These are phyloP conservation scores for Pelmatolapia mariae DNA, from an alignment of 2,113 vertebrate genomes.

Conservation along the genomic window DNA sequence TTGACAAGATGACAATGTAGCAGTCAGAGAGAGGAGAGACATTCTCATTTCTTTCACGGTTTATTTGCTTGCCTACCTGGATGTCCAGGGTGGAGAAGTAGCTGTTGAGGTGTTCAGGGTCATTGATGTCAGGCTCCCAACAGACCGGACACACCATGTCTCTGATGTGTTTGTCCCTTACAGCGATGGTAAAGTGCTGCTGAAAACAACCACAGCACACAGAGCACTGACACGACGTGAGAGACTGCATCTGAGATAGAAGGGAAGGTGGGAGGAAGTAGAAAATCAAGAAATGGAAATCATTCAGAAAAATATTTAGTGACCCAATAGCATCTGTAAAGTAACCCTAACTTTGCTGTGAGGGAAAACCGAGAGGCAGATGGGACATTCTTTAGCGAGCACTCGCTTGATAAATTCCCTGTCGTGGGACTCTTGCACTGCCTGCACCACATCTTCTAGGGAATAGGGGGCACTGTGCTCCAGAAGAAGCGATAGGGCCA, in stretches of 20 bases:
- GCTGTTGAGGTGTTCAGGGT: conserved; percentile 81
- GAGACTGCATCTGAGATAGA: conserved; percentile 80
- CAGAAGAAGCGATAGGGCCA: conserved; percentile 75
- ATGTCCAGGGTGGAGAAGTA: conserved; percentile 90
- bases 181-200: conserved; percentile 84
- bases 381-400: conserved; percentile 83
- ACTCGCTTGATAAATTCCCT: conserved; percentile 82
- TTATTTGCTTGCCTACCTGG: conserved; percentile 66
- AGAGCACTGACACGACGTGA: conserved; percentile 87
- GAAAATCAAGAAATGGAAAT: background rate
- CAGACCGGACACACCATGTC: conserved; percentile 89
- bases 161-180: conserved; percentile 86
- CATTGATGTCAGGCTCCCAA: conserved; percentile 82
- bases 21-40: background rate
- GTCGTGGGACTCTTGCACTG: conserved; percentile 82
- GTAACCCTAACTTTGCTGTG: conserved; percentile 73
- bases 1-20: background rate
- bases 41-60: background rate
- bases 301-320: background rate
- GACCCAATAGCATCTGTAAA: background rate
- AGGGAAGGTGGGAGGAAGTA: background rate
- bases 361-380: conserved; percentile 80
- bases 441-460: conserved; percentile 83
- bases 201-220: conserved; percentile 86
- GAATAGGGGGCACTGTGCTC: conserved; percentile 74